These are phyloP conservation scores for Chondrosia reniformis DNA, from an alignment of 37 sponge, comb jelly and placozoan species.

Conservation along the genomic window DNA sequence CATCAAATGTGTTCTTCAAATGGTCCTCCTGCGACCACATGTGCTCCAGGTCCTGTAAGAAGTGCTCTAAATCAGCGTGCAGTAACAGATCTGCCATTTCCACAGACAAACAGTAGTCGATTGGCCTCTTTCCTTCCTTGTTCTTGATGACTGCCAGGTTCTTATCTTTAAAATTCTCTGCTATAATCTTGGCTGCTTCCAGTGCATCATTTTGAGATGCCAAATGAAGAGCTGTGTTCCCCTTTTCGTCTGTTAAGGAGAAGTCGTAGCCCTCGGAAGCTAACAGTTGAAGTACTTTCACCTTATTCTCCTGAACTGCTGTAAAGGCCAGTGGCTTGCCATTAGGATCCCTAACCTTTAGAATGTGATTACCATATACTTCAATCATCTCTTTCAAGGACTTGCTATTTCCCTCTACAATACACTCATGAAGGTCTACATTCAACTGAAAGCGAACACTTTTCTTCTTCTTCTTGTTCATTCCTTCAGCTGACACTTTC, in stretches of 20 bases:
- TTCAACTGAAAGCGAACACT: conserved; percentile 53
- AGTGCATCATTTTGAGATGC: conserved; percentile 61
- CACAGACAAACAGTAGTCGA: conserved; percentile 50
- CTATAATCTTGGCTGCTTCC: conserved; percentile 41
- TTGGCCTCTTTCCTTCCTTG: conserved; percentile 50
- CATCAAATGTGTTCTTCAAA: background rate
- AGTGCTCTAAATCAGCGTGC: conserved; percentile 42
- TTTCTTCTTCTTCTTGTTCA: conserved; percentile 26
- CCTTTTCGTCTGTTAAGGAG: conserved; percentile 31
- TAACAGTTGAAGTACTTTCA: conserved; percentile 36
- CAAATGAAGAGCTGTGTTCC: conserved; percentile 61
- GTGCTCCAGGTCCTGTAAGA: background rate
- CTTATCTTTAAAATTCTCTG: background rate
- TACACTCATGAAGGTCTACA: conserved; percentile 60
- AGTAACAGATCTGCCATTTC: conserved; percentile 64
- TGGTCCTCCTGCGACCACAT: background rate
- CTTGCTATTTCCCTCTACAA: conserved; percentile 49
- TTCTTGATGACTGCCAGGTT: conserved; percentile 26
- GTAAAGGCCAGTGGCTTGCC: conserved; percentile 57
- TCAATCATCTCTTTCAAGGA: conserved; percentile 43
- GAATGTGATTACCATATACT: conserved; percentile 21
- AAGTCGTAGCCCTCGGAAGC: conserved; percentile 51
- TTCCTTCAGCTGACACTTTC: conserved; percentile 3
- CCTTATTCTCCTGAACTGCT: conserved; percentile 50
- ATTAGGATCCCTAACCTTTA: conserved; percentile 52